phyloP scores from a whole-genome alignment of 2,888 invertebrate species.

The Plagiodera versicolora region DNA sequence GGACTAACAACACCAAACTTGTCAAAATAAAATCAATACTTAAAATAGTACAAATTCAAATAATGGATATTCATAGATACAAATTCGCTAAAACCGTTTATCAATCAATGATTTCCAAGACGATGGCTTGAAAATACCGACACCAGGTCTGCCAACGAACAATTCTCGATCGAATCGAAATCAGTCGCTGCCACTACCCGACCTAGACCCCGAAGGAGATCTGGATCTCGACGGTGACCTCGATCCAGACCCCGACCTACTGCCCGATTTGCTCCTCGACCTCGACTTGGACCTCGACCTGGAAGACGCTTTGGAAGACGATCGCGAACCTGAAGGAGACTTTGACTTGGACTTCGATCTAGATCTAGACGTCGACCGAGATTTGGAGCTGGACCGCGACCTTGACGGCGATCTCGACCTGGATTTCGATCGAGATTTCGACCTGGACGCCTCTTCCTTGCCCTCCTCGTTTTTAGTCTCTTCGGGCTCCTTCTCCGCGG shows the following conservation, averaged over 20 bases:
- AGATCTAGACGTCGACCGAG: conserved; percentile 49
- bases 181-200: conserved; percentile 39
- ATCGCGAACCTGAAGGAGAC: conserved; percentile 46
- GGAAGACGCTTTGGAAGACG: conserved; percentile 43
- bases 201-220: conserved; percentile 24
- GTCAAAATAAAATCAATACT: too few species aligned
- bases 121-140: too few species aligned
- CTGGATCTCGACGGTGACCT: conserved; percentile 39
- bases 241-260: conserved; percentile 41
- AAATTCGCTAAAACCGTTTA: too few species aligned
- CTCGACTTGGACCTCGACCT: conserved; percentile 30
- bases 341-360: conserved; percentile 45
- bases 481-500: conserved; percentile 58
- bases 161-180: too few species aligned
- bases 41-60: too few species aligned
- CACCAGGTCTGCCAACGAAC: too few species aligned
- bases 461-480: conserved; percentile 55
- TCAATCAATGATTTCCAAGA: too few species aligned
- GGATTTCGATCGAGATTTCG: conserved; percentile 44
- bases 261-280: conserved; percentile 33
- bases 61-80: too few species aligned
- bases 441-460: conserved; percentile 44
- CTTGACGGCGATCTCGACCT: conserved; percentile 52
- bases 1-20: too few species aligned
- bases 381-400: conserved; percentile 50